Evolutionary conservation across 2,797 vertebrate species (phyloP), one percentile per base, ranked within the genome.

Genomic region (Enteromius argenteus): DNA sequence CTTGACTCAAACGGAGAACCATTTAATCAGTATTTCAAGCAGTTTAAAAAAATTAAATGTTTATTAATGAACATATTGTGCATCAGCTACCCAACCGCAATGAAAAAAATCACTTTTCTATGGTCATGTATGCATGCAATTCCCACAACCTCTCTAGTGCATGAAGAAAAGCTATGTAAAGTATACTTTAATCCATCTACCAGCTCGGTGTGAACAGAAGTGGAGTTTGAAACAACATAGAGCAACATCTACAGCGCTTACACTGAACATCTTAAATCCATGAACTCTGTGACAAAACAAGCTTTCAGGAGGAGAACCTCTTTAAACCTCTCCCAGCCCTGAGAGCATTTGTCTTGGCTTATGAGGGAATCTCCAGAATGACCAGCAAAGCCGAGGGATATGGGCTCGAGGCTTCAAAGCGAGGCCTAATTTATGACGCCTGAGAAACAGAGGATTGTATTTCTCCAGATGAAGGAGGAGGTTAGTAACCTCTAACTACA

Each of bases 351-450:
- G 79, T 83, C 74, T 85, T 35, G 71, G 10, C 71, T 86, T 74
- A 21, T 15, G 68, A 77, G 84, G 51, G 32, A 44, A 67, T 76
- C 73, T 69, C 21, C 10, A 15, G 66, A 53, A 37, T 19, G 30
- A 44, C n/a, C 81, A 37, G 72, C 8, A 78, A 44, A 67, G 76
- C 19, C 80, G 37, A 51, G 64, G 35, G 64, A 60, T 62, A 6
- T n/a, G 11, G 69, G 74, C 80, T 73, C 23, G 17, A 30, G 76
- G 81, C 89, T 88, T 90, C 89, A 92, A 92, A 89, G 87, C 30
- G 14, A 1, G 7, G 44, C 32, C 30, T 73, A 58, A 88, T 86
- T 89, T 89, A 91, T 42, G 39, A 84, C 46, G 32, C 51, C 66
- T 79, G 74, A 80, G 68, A 83, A 42, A 30, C 62, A 44, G 75